Conservation (phyloP, 2,888 invertebrate genomes). For the Agrochola macilenta region DNA sequence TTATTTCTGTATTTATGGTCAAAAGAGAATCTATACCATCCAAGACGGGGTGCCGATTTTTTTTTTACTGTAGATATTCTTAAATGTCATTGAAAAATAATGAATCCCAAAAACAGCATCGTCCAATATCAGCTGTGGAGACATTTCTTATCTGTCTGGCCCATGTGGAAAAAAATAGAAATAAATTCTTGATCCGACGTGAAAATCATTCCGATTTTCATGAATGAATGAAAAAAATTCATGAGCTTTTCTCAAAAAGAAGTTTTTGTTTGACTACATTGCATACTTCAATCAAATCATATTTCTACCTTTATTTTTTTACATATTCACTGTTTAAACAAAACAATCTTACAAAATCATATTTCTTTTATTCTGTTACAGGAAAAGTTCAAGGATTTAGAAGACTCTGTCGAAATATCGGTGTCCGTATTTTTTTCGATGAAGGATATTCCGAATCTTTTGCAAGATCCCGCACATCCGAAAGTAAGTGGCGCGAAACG, state of each 20-base stretch:
- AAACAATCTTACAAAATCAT: not conserved
- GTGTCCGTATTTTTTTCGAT: constrained; percentile 88
- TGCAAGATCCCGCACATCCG: constrained; percentile 87
- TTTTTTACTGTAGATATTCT: too few relatives aligned
- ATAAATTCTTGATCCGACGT: too few relatives aligned
- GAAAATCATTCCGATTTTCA: too few relatives aligned
- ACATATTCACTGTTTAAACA: not conserved
- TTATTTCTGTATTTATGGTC: too few relatives aligned
- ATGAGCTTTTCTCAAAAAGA: not conserved
- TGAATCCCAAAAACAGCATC: not conserved
- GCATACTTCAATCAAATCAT: not conserved
- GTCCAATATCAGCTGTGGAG: not conserved
- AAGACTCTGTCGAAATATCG: constrained; percentile 88
- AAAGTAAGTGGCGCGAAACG: constrained; percentile 80
- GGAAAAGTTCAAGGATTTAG: constrained; percentile 87
- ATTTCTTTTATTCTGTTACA: constrained; percentile 68
- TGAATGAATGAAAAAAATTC: not conserved
- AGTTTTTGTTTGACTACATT: constrained; percentile 1
- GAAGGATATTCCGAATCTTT: constrained; percentile 89
- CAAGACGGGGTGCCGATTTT: too few relatives aligned
- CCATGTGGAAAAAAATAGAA: not conserved
- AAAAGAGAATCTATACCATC: too few relatives aligned
- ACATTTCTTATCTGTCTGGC: not conserved
- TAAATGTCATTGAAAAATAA: not conserved
- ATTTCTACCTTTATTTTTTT: not conserved